A percentile compares a stretch with the other conserved stretches of the same genome.
Conservation (phyloP, 2,888 invertebrate genomes). For the Diarsia rubi region DNA sequence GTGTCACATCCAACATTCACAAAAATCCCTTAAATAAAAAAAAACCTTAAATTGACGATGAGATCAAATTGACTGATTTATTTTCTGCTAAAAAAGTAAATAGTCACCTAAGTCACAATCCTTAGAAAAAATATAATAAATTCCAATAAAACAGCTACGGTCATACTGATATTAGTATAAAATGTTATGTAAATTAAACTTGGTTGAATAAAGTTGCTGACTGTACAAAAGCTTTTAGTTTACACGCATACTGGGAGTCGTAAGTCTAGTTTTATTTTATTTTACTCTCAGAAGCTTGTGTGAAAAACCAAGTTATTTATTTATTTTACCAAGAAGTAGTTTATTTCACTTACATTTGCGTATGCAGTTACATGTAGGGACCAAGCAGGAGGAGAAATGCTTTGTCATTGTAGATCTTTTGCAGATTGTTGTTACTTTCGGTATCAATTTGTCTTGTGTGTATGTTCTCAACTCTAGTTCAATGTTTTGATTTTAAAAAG, state of each 20-base stretch:
- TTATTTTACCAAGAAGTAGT: neutral
- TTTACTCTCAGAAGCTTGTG: conserved; percentile 6
- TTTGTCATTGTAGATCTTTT: too few relatives aligned
- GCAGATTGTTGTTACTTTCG: neutral
- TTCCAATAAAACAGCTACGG: too few relatives aligned
- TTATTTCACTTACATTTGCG: neutral
- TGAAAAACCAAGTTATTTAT: conserved; percentile 9
- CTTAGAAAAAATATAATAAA: too few relatives aligned
- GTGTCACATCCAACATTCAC: too few relatives aligned
- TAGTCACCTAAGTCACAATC: too few relatives aligned
- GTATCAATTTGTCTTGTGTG: neutral
- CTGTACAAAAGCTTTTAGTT: conserved; percentile 20
- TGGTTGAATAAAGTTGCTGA: conserved; percentile 9
- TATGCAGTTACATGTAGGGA: neutral
- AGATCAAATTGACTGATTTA: too few relatives aligned
- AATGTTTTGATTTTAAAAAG: neutral
- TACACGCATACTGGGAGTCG: conserved; percentile 1
- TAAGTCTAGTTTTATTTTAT: conserved; percentile 40
- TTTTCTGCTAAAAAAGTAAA: too few relatives aligned
- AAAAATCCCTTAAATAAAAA: too few relatives aligned
- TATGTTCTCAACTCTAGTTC: neutral
- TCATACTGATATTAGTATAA: too few relatives aligned
- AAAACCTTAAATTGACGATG: too few relatives aligned
- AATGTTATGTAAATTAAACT: too few relatives aligned
- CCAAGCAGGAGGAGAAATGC: neutral